phyloP scores from a whole-genome alignment of 2,888 invertebrate genomes.

The Chloromyia formosa region DNA sequence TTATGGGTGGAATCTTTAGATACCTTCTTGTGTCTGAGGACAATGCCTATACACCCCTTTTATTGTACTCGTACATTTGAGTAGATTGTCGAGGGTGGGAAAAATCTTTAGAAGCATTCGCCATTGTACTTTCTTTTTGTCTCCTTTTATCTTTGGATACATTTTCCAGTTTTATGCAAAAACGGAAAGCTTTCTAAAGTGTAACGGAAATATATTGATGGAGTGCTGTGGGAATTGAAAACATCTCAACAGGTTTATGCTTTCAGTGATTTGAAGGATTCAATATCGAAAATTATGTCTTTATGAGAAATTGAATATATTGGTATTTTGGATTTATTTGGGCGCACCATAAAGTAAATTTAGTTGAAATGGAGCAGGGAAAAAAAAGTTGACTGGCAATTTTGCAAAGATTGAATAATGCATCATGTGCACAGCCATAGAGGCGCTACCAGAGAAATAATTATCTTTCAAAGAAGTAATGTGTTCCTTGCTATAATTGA shows the following conservation, averaged over 20 bases:
- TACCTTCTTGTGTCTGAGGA: neutral
- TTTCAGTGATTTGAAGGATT: conserved; percentile 54
- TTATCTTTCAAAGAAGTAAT: too few species aligned
- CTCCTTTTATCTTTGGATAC: conserved; percentile 4
- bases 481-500: too few species aligned
- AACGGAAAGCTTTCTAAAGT: conserved; percentile 25
- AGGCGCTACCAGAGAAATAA: too few species aligned
- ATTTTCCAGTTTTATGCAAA: conserved; percentile 43
- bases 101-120: conserved; percentile 26
- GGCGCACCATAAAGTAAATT: neutral
- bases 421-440: too few species aligned
- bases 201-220: conserved; percentile 40
- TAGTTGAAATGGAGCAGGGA: neutral
- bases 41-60: neutral
- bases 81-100: neutral
- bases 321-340: neutral
- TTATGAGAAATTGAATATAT: conserved; percentile 1
- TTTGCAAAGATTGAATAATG: too few species aligned
- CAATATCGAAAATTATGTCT: conserved; percentile 3
- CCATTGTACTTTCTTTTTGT: conserved; percentile 4
- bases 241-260: conserved; percentile 63
- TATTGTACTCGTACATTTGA: neutral
- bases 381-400: too few species aligned
- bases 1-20: too few species aligned
- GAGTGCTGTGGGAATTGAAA: conserved; percentile 61